Percentiles rank a stretch among this genome's conserved stretches.
Evolutionary conservation across 2,113 vertebrate species (phyloP).

Genomic region (Cyanoderma ruficeps): DNA sequence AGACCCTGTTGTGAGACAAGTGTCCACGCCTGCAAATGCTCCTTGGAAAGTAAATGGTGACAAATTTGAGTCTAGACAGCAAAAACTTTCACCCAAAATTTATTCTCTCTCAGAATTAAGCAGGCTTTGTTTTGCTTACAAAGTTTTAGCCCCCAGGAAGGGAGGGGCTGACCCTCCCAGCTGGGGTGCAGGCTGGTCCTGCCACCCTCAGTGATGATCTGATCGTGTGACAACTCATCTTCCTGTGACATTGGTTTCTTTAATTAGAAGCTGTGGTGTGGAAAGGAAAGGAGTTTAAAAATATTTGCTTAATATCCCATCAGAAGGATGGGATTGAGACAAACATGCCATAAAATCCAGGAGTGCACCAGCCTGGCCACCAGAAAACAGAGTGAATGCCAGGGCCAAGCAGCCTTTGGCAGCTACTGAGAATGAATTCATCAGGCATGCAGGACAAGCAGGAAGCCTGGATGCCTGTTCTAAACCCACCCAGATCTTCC

Average conservation of each 20-base stretch:
- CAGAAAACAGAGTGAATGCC: background rate
- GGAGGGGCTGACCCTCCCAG: background rate
- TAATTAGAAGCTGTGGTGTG: background rate
- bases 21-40: background rate
- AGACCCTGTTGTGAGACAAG: background rate
- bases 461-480: background rate
- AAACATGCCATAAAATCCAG: background rate
- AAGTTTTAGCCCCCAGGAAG: background rate
- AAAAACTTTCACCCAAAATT: background rate
- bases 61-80: background rate
- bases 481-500: background rate
- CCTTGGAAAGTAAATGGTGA: background rate
- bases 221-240: background rate
- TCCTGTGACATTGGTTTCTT: background rate
- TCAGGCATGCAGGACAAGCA: background rate
- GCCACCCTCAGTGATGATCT: rapidly evolving
- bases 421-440: background rate
- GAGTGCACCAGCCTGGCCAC: background rate
- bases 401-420: background rate
- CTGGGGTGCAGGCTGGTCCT: background rate
- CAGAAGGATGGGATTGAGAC: background rate
- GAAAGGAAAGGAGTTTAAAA: background rate
- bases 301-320: background rate
- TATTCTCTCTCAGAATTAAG: background rate
- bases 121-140: background rate